These are phyloP conservation scores for Datnioides undecimradiatus DNA, from an alignment of 2,113 vertebrate species.

Conservation along the genomic window DNA sequence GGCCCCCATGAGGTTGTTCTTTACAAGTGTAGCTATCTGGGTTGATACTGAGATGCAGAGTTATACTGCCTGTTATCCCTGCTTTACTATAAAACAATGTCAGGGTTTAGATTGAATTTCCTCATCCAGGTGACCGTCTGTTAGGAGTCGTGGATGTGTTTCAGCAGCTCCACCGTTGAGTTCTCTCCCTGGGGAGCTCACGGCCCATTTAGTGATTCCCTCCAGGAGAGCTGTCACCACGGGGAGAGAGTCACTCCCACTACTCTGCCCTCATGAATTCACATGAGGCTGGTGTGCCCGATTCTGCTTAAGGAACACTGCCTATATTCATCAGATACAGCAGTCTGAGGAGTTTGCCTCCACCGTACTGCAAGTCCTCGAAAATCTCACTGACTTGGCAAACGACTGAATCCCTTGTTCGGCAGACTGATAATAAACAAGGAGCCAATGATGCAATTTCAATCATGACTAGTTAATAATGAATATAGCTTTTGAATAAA, in stretches of 20 bases:
- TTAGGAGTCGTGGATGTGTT: constrained; percentile 26
- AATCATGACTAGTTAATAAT: not conserved
- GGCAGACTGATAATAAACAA: constrained; percentile 3
- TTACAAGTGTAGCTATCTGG: constrained; percentile 17
- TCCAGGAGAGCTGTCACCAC: constrained; percentile 66
- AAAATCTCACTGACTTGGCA: constrained; percentile 14
- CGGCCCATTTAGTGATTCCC: constrained; percentile 57
- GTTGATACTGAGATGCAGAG: constrained; percentile 6
- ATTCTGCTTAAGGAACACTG: constrained; percentile 29
- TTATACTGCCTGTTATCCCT: constrained; percentile 33
- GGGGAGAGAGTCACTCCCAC: constrained; percentile 35
- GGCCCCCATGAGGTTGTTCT: not conserved
- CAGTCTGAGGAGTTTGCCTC: constrained; percentile 28
- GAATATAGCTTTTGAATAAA: not conserved
- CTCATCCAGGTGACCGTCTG: constrained; percentile 40
- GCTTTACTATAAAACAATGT: constrained; percentile 40
- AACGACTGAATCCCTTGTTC: constrained; percentile 1
- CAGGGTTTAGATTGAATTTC: constrained; percentile 59
- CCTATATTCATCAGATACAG: constrained; percentile 40
- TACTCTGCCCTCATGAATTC: constrained; percentile 62
- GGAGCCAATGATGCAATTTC: not conserved
- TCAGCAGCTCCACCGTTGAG: constrained; percentile 15
- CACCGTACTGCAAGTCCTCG: not conserved
- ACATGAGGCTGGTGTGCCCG: constrained; percentile 52
- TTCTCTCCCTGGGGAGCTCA: constrained; percentile 17